These are phyloP conservation scores for Genyomyrus donnyi DNA, from an alignment of 2,113 vertebrate species.

Conservation along the genomic window DNA sequence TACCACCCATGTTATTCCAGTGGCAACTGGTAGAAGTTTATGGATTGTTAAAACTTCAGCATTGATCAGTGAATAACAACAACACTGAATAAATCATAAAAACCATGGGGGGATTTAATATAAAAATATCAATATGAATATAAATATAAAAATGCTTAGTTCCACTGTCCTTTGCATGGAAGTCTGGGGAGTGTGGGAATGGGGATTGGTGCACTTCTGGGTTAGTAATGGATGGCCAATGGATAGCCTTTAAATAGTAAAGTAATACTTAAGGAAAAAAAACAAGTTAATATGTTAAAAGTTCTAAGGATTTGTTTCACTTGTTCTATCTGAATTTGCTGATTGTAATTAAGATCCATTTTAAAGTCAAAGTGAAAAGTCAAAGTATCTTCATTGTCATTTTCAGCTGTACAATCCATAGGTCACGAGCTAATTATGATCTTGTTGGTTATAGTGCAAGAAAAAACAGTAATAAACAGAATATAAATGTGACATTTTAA, in stretches of 20 bases:
- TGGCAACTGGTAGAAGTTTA: too few species aligned
- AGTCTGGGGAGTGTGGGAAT: too few species aligned
- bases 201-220: too few species aligned
- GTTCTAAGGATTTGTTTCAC: slow-evolving; percentile 46
- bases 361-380: background rate
- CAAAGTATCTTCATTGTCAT: background rate
- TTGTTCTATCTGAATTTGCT: slow-evolving; percentile 93
- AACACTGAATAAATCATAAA: too few species aligned
- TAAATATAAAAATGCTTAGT: too few species aligned
- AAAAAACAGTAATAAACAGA: background rate
- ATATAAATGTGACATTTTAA: background rate
- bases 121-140: too few species aligned
- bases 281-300: background rate
- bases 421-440: background rate
- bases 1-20: too few species aligned
- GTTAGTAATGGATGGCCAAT: background rate
- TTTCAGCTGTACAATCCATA: background rate
- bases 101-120: too few species aligned
- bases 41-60: too few species aligned
- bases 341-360: slow-evolving; percentile 96
- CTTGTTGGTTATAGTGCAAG: background rate
- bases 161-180: too few species aligned
- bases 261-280: background rate
- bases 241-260: background rate
- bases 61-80: too few species aligned